These are phyloP conservation scores for Astur gentilis DNA, from an alignment of 2,113 vertebrate genomes.

Conservation along the genomic window DNA sequence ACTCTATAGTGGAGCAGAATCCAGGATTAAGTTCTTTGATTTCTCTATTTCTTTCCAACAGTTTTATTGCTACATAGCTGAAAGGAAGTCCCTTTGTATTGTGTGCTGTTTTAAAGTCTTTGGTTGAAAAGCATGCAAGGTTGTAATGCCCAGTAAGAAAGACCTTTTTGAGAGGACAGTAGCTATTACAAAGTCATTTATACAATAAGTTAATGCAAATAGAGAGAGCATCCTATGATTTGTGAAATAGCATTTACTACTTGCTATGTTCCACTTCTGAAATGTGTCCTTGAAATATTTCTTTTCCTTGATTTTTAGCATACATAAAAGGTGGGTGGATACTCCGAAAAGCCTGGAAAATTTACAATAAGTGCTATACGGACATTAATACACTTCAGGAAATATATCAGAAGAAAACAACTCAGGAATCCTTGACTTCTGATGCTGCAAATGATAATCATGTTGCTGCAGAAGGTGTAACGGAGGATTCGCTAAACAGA, in stretches of 20 bases:
- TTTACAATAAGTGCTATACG: constrained; percentile 97
- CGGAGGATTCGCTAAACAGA: constrained; percentile 89
- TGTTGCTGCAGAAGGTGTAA: constrained; percentile 80
- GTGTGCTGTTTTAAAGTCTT: not conserved
- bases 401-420: constrained; percentile 79
- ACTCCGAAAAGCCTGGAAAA: constrained; percentile 98
- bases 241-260: not conserved
- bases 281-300: not conserved
- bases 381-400: constrained; percentile 96
- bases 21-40: not conserved
- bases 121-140: not conserved
- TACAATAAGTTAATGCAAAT: not conserved
- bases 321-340: constrained; percentile 99
- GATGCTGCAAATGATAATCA: constrained; percentile 94
- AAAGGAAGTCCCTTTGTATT: not conserved
- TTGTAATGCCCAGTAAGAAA: not conserved
- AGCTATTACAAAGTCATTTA: not conserved
- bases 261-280: not conserved
- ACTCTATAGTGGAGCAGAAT: not conserved
- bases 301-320: constrained; percentile 65
- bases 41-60: not conserved
- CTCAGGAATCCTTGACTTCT: constrained; percentile 80
- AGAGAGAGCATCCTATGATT: not conserved
- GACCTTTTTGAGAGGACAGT: not conserved
- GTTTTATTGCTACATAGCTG: not conserved